Conservation (phyloP, 2,888 invertebrate species). For the Leptopilina drosophilae region DNA sequence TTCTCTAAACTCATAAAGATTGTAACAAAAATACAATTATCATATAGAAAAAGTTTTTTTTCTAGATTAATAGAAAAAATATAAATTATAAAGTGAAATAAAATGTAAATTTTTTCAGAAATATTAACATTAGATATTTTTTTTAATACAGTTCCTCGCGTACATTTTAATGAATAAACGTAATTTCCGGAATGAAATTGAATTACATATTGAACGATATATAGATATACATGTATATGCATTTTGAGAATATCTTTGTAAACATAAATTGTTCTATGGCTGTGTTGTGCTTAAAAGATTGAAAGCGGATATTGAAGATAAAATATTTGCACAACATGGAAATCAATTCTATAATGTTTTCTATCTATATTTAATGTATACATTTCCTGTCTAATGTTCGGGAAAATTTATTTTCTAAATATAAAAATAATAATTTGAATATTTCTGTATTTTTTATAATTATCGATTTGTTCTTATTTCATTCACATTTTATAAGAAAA, state of each 20-base stretch:
- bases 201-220: neutral
- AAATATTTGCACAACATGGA: slow-evolving; percentile 6
- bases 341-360: neutral
- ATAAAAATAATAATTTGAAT: neutral
- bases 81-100: no score
- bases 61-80: no score
- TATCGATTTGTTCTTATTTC: no score
- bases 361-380: neutral
- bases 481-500: no score
- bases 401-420: neutral
- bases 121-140: no score
- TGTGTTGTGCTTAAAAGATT: neutral
- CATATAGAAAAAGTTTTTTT: no score
- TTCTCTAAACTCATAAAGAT: no score
- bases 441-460: no score
- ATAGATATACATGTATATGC: neutral
- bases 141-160: neutral
- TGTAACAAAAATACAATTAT: no score
- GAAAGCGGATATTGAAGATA: slow-evolving; percentile 16
- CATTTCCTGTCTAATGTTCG: neutral
- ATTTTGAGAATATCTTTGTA: neutral
- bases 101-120: no score
- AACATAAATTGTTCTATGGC: slow-evolving; percentile 9
- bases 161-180: neutral
- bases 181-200: neutral